A percentile compares a stretch with the other conserved stretches of the same genome.
Evolutionary conservation across 1,140 invertebrate genomes (phyloP).

Genomic region (Plectrocnemia conspersa): DNA sequence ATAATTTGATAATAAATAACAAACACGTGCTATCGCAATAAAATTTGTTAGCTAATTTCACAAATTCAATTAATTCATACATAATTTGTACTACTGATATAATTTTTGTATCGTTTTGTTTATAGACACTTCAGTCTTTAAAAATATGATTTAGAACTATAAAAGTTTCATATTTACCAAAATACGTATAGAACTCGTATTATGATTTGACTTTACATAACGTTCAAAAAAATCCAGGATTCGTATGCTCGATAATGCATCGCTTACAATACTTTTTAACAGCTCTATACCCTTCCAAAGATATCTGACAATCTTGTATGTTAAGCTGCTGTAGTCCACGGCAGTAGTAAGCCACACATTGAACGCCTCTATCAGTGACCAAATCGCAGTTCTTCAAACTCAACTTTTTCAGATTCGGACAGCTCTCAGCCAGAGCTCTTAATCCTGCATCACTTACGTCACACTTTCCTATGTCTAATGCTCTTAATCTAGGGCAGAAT

Average conservation of each 20-base stretch:
- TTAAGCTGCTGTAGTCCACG: slow-evolving; percentile 83
- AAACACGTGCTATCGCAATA: too few relatives aligned
- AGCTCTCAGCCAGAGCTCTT: slow-evolving; percentile 77
- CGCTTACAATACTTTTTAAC: slow-evolving; percentile 87
- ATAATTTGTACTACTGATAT: too few relatives aligned
- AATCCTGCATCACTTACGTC: slow-evolving; percentile 86
- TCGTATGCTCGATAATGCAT: slow-evolving; percentile 91
- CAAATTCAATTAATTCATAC: too few relatives aligned
- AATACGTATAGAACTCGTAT: too few relatives aligned
- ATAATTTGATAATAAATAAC: too few relatives aligned
- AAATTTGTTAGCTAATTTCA: too few relatives aligned
- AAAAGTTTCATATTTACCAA: too few relatives aligned
- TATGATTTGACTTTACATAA: too few relatives aligned
- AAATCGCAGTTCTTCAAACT: slow-evolving; percentile 85
- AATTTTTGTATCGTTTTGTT: too few relatives aligned
- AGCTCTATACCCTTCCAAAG: slow-evolving; percentile 79
- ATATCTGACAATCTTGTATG: slow-evolving; percentile 86
- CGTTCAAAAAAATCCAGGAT: slow-evolving; percentile 84
- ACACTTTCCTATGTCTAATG: slow-evolving; percentile 87
- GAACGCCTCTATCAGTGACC: slow-evolving; percentile 80
- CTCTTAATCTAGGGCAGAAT: slow-evolving; percentile 76
- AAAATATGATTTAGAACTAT: too few relatives aligned
- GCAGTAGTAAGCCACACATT: slow-evolving; percentile 81
- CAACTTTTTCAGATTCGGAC: slow-evolving; percentile 85
- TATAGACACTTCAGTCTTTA: too few relatives aligned